Evolutionary conservation across 2,797 vertebrate genomes (phyloP).

Genomic region (Distichodus sexfasciatus): DNA sequence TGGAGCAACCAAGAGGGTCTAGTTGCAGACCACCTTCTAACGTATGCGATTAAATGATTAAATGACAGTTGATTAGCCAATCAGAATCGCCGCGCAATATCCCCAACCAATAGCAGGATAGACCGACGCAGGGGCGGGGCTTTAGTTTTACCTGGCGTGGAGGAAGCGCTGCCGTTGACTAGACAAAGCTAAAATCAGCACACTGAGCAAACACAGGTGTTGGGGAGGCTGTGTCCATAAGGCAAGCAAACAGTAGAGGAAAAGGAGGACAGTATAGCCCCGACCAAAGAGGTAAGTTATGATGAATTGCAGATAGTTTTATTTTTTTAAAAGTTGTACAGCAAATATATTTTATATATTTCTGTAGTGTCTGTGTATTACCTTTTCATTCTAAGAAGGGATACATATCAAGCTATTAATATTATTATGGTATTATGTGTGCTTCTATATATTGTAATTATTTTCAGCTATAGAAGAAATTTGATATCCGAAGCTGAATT

Average conservation of each 20-base stretch:
- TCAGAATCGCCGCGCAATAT: background rate
- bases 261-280: background rate
- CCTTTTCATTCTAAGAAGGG: too few relatives aligned
- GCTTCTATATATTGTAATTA: background rate
- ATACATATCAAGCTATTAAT: too few relatives aligned
- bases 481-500: too few relatives aligned
- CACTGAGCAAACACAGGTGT: constrained; percentile 45
- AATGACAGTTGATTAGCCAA: constrained; percentile 28
- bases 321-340: background rate
- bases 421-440: too few relatives aligned
- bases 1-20: too few relatives aligned
- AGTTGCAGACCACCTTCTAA: background rate
- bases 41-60: background rate
- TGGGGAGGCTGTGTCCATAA: background rate
- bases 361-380: background rate
- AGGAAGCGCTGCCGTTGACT: background rate
- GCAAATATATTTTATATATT: too few relatives aligned
- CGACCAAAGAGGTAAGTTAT: constrained; percentile 8
- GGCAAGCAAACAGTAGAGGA: background rate
- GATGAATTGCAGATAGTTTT: background rate
- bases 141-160: constrained; percentile 40
- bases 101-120: constrained; percentile 32
- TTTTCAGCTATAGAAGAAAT: background rate
- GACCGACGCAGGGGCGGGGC: constrained; percentile 21
- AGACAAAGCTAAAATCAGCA: constrained; percentile 44